A percentile compares a stretch with the other conserved stretches of the same genome.
Evolutionary conservation across 1,140 invertebrate species (phyloP).

Genomic region (Triops longicaudatus): DNA sequence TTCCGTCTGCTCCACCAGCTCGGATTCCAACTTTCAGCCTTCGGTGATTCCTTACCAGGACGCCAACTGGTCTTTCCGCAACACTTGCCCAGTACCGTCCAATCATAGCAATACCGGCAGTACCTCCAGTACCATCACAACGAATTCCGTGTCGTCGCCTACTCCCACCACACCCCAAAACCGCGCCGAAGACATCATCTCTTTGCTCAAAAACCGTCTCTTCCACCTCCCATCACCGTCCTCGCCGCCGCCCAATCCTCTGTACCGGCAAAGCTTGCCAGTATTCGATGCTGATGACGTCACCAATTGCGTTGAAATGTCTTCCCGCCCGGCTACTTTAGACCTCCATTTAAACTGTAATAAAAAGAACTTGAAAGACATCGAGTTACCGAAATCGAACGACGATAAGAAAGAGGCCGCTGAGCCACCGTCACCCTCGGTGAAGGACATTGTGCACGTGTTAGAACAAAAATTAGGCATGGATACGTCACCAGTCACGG

Average conservation of each 20-base stretch:
- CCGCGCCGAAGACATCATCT: constrained; percentile 22
- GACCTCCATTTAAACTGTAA: constrained; percentile 17
- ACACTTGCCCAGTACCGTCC: background rate
- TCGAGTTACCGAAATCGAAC: background rate
- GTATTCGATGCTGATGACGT: background rate
- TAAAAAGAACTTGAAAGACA: constrained; percentile 9
- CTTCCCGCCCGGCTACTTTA: constrained; percentile 22
- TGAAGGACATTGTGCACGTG: constrained; percentile 23
- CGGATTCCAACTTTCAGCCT: background rate
- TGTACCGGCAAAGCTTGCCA: constrained; percentile 24
- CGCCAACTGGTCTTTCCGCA: constrained; percentile 18
- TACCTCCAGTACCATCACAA: constrained; percentile 20
- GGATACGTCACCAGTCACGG: constrained; percentile 20
- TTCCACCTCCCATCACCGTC: constrained; percentile 16
- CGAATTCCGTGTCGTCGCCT: constrained; percentile 17
- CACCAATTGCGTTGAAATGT: background rate
- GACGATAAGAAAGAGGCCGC: background rate
- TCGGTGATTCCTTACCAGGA: background rate
- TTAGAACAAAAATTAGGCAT: constrained; percentile 18
- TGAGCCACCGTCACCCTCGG: constrained; percentile 19
- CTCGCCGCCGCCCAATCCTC: background rate
- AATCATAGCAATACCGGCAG: constrained; percentile 1
- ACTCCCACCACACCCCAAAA: constrained; percentile 20
- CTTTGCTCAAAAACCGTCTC: constrained; percentile 25
- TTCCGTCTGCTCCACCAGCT: background rate